Evolutionary conservation across 2,797 vertebrate genomes (phyloP).

Genomic region (Helarctos malayanus): DNA sequence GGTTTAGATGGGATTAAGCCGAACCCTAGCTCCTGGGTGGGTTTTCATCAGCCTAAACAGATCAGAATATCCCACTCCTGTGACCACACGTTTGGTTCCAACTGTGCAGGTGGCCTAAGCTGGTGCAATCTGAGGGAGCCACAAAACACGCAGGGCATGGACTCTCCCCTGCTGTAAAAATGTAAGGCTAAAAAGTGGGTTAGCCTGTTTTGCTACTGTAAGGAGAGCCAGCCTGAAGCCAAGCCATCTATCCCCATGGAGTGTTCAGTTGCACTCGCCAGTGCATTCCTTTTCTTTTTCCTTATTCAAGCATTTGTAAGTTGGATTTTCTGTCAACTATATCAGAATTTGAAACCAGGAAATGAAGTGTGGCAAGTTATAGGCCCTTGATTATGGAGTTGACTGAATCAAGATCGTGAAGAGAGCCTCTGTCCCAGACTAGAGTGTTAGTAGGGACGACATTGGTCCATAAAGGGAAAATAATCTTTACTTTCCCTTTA

Average conservation of each 20-base stretch:
- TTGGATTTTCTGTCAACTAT: constrained; percentile 16
- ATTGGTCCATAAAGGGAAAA: not conserved
- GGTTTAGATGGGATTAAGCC: not conserved
- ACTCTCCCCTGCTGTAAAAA: not conserved
- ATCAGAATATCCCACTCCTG: not conserved
- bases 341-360: constrained; percentile 34
- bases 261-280: not conserved
- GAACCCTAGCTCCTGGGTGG: not conserved
- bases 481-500: not conserved
- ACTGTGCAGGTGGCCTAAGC: not conserved
- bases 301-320: not conserved
- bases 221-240: not conserved
- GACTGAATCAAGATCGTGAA: constrained; percentile 1
- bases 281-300: not conserved
- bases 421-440: not conserved
- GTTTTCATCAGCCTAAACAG: not conserved
- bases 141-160: not conserved
- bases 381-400: constrained; percentile 25
- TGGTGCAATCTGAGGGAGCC: not conserved
- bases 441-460: not conserved
- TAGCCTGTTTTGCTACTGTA: not conserved
- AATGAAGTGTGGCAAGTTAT: not conserved
- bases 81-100: not conserved
- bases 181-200: not conserved
- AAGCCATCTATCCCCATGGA: constrained; percentile 1